phyloP scores from a whole-genome alignment of 2,113 vertebrate species.

The Hyperopisus bebe region DNA sequence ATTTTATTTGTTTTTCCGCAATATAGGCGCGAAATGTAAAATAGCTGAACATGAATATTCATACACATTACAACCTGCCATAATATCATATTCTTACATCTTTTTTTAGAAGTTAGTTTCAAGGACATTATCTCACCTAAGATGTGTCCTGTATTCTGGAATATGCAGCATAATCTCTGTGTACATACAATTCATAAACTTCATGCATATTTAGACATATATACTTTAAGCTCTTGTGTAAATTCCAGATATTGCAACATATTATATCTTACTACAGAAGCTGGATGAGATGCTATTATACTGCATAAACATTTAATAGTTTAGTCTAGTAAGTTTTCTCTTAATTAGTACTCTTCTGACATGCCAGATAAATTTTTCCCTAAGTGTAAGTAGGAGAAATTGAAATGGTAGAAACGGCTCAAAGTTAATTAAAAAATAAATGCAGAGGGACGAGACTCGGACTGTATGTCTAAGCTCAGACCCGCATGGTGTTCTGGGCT shows the following conservation, averaged over 20 bases:
- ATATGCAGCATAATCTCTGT: not conserved
- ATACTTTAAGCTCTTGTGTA: conserved; percentile 45
- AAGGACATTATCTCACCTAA: not conserved
- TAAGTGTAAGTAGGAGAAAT: not conserved
- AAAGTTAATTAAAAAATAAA: not conserved
- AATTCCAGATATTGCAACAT: conserved; percentile 63
- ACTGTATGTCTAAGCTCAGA: not conserved
- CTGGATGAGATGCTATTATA: not conserved
- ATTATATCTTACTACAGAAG: conserved; percentile 63
- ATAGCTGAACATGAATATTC: not conserved
- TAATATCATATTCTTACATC: not conserved
- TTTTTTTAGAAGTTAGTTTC: not conserved
- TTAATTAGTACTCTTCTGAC: not conserved
- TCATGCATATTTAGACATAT: not conserved
- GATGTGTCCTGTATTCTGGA: not conserved
- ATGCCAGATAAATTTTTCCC: not conserved
- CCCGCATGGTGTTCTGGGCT: not conserved
- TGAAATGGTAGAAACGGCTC: not conserved
- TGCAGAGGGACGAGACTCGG: not conserved
- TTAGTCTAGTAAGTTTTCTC: not conserved
- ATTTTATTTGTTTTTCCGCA: not conserved
- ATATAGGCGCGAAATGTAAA: not conserved
- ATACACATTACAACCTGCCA: not conserved
- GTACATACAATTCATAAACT: not conserved
- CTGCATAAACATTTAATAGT: not conserved